Base-by-base conservation (phyloP, 2,888 invertebrate genomes). In the Panzeria rudis region DNA sequence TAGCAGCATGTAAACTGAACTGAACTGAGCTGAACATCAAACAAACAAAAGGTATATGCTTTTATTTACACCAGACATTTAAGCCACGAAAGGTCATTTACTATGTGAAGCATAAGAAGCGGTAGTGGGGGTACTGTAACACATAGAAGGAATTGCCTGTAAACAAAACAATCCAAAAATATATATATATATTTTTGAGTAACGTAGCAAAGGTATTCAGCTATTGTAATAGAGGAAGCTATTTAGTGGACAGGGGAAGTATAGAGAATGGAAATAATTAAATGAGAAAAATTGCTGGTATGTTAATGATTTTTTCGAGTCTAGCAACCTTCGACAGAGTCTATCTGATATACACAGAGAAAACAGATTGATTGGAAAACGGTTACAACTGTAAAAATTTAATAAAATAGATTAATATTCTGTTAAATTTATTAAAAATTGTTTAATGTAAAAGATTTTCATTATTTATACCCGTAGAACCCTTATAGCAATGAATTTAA, bases 31-130 rank as follows among this genome's bases (percentile, higher is more conserved):
- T 44, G 32, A 66, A 80, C 80, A 80, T 73, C 47, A 72, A 80
- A 79, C 44, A 79, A 68, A 35, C 56, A 41, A 41, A 61, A 84
- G 71, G 4, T 17, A 13, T 17, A 13, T 47, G 72, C 62, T 17
- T 38, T 11, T 52, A 38, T 25, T 29, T 77, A 72, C 78, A 72
- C 61, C 89, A 89, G 91, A 89, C 89, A 88, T 90, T 89, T 88
- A 88, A 89, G 88, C 89, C 87, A 79, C 87, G 88, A 88, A 90
- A 90, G 90, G 90, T 90, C 88, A 90, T 89, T 90, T 88, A 73
- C 66, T 84, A 44, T 44, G 38, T 35, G 56, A 62, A 69, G 17
- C 23, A 47, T 35, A 47, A 66, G 29, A 13, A 62, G 13, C 5
- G 8, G 13, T 5, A 23, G 13, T 50, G 64, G 59, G 64, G 59